Evolutionary conservation across 2,888 invertebrate genomes (phyloP).

Genomic region (Idaea straminata): DNA sequence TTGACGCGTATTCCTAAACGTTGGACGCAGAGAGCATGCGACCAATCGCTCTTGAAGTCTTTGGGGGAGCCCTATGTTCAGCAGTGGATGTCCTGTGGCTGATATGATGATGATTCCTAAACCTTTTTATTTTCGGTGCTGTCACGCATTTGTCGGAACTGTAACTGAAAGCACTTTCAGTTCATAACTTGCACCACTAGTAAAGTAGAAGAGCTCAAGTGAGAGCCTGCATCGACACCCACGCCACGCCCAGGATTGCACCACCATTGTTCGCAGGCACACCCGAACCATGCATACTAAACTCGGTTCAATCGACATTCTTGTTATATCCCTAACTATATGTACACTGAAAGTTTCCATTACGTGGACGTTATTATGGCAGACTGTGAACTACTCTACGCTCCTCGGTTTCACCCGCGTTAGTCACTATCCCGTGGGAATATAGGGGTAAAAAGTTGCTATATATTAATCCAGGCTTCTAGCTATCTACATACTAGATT

Average conservation of each 20-base stretch:
- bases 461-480: no score
- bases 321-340: neutral
- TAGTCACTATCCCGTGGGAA: no score
- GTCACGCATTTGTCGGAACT: neutral
- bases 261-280: neutral
- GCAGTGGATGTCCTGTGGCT: no score
- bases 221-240: neutral
- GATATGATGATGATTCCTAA: no score
- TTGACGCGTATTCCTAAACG: no score
- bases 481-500: no score
- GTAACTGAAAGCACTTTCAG: neutral
- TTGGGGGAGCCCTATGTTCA: no score
- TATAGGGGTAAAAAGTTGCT: no score
- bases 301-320: neutral
- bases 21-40: no score
- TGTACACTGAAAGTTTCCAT: neutral
- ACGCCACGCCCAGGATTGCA: neutral
- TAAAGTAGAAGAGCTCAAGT: conserved; percentile 2
- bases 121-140: no score
- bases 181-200: neutral
- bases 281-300: neutral
- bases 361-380: neutral
- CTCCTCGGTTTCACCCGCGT: no score
- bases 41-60: no score
- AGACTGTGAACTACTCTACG: neutral